Base-by-base conservation (phyloP, 2,888 invertebrate species). In the Drosophila leonis region DNA sequence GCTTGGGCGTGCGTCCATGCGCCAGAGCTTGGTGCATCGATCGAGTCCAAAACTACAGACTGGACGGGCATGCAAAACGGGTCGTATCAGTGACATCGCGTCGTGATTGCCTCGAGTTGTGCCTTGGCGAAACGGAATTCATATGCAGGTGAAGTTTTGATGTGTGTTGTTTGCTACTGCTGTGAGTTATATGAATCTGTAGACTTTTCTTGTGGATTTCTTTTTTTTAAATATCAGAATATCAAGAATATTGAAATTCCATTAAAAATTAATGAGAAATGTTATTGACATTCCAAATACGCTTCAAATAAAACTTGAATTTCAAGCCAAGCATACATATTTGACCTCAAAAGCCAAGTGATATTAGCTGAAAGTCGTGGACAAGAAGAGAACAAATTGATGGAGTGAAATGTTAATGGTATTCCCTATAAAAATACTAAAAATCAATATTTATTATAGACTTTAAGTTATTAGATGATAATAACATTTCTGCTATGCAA, bases 1-100 rank as follows among this genome's bases (percentile, higher is more conserved):
- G 98, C 92, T 94, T 98, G 89, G 97, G 96, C 65, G 96, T 97
- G 88, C 95, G 97, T 87, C 97, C 97, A 63, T 98, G 98, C 94
- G 97, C 97, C 91, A 94, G 97, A 80, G 97, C 98, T 63, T 98
- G 98, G 98, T 97, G 97, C 94, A 97, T 98, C 94, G 98, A 98
- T 94, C 95, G 98, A 83, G 98, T 98, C 68, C 97, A 97, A 92
- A 97, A 97, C 90, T 96, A 97, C 93, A 95, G 96, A 91, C 95
- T 98, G 78, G 95, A 95, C 90, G 97, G 97, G 76, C 95, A 96
- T 92, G 95, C 95, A 90, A 95, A 95, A 92, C 95, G 95, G 93
- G 96, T 95, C 87, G 95, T 95, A 92, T 95, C 95, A 67, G 96
- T 96, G 76, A 95, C 95, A 82, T 96, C 96, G 65, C 94, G 98